phyloP scores from a whole-genome alignment of 2,888 invertebrate genomes.

The Rhodophaea formosa region DNA sequence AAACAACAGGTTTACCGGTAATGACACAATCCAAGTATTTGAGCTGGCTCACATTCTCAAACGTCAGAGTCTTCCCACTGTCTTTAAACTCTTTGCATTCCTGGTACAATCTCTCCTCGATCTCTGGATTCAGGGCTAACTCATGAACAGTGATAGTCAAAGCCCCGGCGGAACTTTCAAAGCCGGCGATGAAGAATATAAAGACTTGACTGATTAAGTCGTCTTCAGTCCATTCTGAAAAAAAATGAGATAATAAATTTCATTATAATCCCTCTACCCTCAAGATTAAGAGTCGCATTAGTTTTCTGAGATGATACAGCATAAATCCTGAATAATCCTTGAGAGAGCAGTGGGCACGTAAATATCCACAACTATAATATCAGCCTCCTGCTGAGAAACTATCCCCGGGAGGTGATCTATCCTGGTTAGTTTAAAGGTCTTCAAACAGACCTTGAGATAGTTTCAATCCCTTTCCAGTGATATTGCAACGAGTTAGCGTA shows the following conservation, averaged over 20 bases:
- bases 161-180: conserved; percentile 55
- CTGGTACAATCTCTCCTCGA: conserved; percentile 64
- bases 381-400: too few relatives aligned
- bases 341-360: too few relatives aligned
- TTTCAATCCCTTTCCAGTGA: too few relatives aligned
- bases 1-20: conserved; percentile 43
- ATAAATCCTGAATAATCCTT: too few relatives aligned
- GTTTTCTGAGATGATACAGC: too few relatives aligned
- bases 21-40: conserved; percentile 56
- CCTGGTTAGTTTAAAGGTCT: too few relatives aligned
- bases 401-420: too few relatives aligned
- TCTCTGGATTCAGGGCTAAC: conserved; percentile 45
- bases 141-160: conserved; percentile 55
- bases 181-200: conserved; percentile 65
- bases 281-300: too few relatives aligned
- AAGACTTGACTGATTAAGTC: conserved; percentile 65
- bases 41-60: conserved; percentile 46
- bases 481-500: too few relatives aligned
- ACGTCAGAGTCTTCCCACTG: conserved; percentile 35
- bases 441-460: too few relatives aligned
- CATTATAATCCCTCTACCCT: too few relatives aligned
- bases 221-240: conserved; percentile 55
- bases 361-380: too few relatives aligned
- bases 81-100: conserved; percentile 47
- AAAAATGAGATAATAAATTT: not conserved